Base-by-base conservation (phyloP, 1,140 invertebrate genomes). In the Danaus melanippus region DNA sequence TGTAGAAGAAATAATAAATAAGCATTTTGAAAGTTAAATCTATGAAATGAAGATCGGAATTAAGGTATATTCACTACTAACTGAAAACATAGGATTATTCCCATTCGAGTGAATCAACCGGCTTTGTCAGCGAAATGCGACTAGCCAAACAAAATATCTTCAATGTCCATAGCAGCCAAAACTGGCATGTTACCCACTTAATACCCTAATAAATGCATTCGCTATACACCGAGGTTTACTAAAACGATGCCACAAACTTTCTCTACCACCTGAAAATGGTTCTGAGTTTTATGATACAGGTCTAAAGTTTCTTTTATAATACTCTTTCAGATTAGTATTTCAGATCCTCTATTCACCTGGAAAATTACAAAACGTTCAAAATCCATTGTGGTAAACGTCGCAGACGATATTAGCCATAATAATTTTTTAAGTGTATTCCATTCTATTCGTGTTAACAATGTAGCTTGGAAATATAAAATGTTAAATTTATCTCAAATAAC, bases 361-460 rank as follows among this genome's bases (percentile, higher is more conserved):
- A 65, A 61, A 55, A 55, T 45, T 55, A 61, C 63, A 55, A 65
- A 65, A 61, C 56, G 56, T 55, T 64, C 53, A 55, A 62, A 61
- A 61, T 57, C 51, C 55, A 55, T 53, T 65, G 63, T 56, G 63
- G 63, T 61, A 55, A 58, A 56, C 57, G 53, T 39, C 47, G 52
- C 49, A 58, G 55, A 12, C 52, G 51, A 62, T 65, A 61, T 56
- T 43, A 56, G 52, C 53, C 43, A 65, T 62, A 65, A 58, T 62
- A 42, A 32, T 3, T 32, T 32, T 32, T 32, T 32, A 32, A 32
- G 21, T 39, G 10, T 40, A 40, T 32, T 40, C 40, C 6, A 32
- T 32, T 32, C 2, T 32, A 32, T 32, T 32, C 21, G 21, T 32
- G 21, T 32, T 32, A 32, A 32, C 21, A 32, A 32, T 32, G 21